These are phyloP conservation scores for Actinia equina DNA, from an alignment of 64 coral and sea anemone species.

Conservation along the genomic window DNA sequence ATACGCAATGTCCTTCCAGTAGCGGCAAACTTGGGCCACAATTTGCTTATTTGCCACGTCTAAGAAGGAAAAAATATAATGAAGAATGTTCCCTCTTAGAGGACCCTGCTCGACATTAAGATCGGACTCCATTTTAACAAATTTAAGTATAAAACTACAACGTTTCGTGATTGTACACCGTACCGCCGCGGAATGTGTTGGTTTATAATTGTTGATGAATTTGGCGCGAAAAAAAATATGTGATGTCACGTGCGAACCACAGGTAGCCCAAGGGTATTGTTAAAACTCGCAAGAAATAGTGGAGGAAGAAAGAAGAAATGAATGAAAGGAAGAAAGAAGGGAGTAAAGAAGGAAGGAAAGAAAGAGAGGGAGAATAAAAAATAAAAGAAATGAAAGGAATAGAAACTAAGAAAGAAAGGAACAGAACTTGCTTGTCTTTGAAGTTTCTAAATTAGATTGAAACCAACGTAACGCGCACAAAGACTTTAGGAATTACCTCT, in stretches of 20 bases:
- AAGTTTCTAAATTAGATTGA: too few species aligned
- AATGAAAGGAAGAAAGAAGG: too few species aligned
- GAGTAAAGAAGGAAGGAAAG: too few species aligned
- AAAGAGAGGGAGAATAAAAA: too few species aligned
- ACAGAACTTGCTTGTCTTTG: too few species aligned
- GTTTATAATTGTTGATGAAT: not conserved
- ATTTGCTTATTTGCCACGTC: conserved; percentile 69
- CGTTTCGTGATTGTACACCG: not conserved
- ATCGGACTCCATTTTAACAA: not conserved
- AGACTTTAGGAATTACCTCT: too few species aligned
- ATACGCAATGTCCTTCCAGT: conserved; percentile 72
- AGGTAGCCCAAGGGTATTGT: not conserved
- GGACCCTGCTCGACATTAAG: not conserved
- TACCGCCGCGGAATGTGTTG: not conserved
- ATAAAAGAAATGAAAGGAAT: too few species aligned
- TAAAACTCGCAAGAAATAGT: too few species aligned
- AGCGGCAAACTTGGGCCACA: conserved; percentile 77
- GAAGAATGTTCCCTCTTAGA: not conserved
- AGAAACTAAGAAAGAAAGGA: too few species aligned
- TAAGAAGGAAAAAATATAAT: conserved; percentile 78
- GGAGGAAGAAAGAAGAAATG: too few species aligned
- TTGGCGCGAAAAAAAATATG: not conserved
- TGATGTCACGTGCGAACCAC: not conserved
- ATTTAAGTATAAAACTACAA: not conserved
- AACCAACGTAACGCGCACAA: too few species aligned